Base-by-base conservation (phyloP, 1,140 invertebrate species). In the Physella acuta region DNA sequence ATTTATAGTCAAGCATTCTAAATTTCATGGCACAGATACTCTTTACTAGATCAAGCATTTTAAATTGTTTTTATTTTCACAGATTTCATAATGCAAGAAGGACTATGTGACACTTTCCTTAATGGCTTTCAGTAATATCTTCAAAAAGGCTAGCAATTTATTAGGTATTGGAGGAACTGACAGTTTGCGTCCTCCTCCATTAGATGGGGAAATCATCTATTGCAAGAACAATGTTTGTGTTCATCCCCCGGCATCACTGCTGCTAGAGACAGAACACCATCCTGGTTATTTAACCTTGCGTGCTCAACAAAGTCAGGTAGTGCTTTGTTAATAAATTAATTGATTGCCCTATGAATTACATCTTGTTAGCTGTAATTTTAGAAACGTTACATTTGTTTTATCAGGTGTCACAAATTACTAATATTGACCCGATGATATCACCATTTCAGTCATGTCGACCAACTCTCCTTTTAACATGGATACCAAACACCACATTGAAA, bases 151-250 rank as follows among this genome's bases (percentile, higher is more conserved):
- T 3, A 78, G 79, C 28, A 79, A 73, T 65, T 74, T 84, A n/a
- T 73, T 84, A n/a, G 81, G 82, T 0, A 68, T 84, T 14, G 68
- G 76, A 11, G 71, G 76, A 4, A 66, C 77, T 3, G 76, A 76
- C 14, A 67, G 73, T 20, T 68, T 80, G 59, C 79, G 80, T 56
- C 79, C 79, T 2, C 82, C 83, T 16, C 81, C 82, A 3, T 73
- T 85, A 16, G 83, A 85, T 76, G 84, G 83, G 28, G 84, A 85
- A 68, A 85, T 85, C 14, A 81, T 85, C 39, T 84, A 82, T 71
- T 82, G 82, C 73, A 90, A 90, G 76, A 98, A 97, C 81, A 97
- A 98, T 85, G 94, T 97, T 14, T 98, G 95, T 85, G 94, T 98
- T 30, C 95, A 98, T 88, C 94, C 94, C 1, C 92, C 93, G 53